A percentile compares a stretch with the other conserved stretches of the same genome.
Conservation (phyloP, 2,888 invertebrate genomes). For the Acleris cristana region DNA sequence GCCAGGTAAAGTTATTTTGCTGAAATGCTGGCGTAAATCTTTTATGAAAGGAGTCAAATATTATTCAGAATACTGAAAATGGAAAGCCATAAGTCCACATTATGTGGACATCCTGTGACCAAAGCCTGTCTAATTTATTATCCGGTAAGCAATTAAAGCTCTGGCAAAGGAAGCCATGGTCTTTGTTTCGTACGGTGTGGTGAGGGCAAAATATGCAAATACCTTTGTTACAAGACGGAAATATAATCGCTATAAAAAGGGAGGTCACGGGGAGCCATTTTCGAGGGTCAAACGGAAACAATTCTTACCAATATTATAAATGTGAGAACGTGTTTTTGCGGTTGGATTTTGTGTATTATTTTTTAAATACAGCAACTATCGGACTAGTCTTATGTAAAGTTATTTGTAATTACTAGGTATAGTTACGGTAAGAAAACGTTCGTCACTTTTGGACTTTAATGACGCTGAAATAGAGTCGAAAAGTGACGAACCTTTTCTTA, state of each 20-base stretch:
- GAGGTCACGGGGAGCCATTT: not conserved
- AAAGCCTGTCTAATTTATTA: constrained; percentile 24
- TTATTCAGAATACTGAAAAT: not conserved
- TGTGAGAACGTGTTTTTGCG: too few relatives aligned
- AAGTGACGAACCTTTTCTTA: too few relatives aligned
- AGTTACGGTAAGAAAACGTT: too few relatives aligned
- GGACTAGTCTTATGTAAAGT: too few relatives aligned
- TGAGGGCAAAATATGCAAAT: constrained; percentile 25
- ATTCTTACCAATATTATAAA: too few relatives aligned
- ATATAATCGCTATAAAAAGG: not conserved
- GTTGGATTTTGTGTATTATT: too few relatives aligned
- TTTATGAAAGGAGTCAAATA: not conserved
- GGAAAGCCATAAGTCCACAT: constrained; percentile 15
- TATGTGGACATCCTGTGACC: constrained; percentile 11
- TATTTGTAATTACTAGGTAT: too few relatives aligned
- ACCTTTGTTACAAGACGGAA: constrained; percentile 10
- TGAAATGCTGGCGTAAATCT: not conserved
- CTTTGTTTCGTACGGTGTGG: constrained; percentile 15
- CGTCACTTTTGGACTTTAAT: too few relatives aligned
- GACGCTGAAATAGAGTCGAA: too few relatives aligned
- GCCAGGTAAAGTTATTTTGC: not conserved
- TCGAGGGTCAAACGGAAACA: not conserved
- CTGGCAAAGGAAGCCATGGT: constrained; percentile 13
- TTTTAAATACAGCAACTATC: too few relatives aligned
- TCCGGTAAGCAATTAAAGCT: constrained; percentile 26